A percentile compares a stretch with the other conserved stretches of the same genome.
These are phyloP conservation scores for Timema cristinae DNA, from an alignment of 2,888 invertebrate species.

Conservation along the genomic window DNA sequence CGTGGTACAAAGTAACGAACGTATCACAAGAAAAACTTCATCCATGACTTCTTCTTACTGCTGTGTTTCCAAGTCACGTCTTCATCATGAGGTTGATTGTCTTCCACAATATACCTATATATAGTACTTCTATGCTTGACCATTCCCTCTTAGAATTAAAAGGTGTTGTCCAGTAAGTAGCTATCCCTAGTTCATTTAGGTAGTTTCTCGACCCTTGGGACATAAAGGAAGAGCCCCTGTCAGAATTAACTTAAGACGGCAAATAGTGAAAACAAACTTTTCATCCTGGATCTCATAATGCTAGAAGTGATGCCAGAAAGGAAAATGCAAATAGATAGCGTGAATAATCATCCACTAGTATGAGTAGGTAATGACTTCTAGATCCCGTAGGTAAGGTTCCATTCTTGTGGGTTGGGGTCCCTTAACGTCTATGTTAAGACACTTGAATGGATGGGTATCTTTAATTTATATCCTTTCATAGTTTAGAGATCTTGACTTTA, in stretches of 20 bases:
- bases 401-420: neutral
- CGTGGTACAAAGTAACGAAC: conserved; percentile 21
- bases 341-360: neutral
- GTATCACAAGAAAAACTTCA: conserved; percentile 13
- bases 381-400: conserved; percentile 7
- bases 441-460: neutral
- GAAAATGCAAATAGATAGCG: neutral
- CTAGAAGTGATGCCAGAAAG: neutral
- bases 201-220: neutral
- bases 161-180: no score
- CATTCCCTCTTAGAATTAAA: neutral
- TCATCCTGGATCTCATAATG: neutral
- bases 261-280: neutral
- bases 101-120: conserved; percentile 14
- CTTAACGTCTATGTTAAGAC: conserved; percentile 1
- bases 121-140: neutral
- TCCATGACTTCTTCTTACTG: conserved; percentile 8
- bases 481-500: neutral
- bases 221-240: neutral
- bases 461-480: neutral
- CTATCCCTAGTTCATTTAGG: no score
- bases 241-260: neutral
- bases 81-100: conserved; percentile 6
- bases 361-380: neutral
- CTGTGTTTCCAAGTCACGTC: neutral